Conservation (phyloP, 2,797 vertebrate genomes). For the Pseudochirops cupreus region DNA sequence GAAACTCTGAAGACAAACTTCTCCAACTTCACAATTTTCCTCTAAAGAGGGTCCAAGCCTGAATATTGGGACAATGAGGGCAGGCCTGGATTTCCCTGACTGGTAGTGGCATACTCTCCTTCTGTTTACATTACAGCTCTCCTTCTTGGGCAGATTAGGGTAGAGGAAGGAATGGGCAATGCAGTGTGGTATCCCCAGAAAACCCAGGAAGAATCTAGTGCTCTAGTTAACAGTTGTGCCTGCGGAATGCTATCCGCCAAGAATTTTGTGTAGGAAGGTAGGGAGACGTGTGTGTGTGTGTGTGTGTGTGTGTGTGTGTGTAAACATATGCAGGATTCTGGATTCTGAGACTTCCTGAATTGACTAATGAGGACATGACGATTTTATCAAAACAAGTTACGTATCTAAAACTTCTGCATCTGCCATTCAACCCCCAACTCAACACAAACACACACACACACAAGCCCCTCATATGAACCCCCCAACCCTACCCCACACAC, state of each 20-base stretch:
- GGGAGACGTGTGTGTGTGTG: accelerated
- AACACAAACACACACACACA: background rate
- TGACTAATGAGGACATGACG: background rate
- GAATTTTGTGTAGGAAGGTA: background rate
- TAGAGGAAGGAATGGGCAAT: background rate
- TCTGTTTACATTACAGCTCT: background rate
- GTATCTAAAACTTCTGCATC: background rate
- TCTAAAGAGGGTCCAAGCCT: background rate
- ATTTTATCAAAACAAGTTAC: background rate
- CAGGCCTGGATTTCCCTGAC: background rate
- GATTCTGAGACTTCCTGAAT: background rate
- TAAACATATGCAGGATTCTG: background rate
- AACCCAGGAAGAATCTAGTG: background rate
- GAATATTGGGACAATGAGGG: background rate
- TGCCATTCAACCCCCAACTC: background rate
- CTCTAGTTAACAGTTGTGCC: background rate
- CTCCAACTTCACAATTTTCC: background rate
- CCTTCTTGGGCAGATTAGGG: background rate
- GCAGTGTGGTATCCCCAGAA: background rate
- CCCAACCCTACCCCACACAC: background rate
- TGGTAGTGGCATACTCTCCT: background rate
- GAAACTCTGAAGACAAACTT: background rate
- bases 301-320: too few species aligned
- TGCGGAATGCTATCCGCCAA: background rate
- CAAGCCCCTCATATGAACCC: too few species aligned